Evolutionary conservation across 1,140 invertebrate species (phyloP).

Genomic region (Nomia melanderi): DNA sequence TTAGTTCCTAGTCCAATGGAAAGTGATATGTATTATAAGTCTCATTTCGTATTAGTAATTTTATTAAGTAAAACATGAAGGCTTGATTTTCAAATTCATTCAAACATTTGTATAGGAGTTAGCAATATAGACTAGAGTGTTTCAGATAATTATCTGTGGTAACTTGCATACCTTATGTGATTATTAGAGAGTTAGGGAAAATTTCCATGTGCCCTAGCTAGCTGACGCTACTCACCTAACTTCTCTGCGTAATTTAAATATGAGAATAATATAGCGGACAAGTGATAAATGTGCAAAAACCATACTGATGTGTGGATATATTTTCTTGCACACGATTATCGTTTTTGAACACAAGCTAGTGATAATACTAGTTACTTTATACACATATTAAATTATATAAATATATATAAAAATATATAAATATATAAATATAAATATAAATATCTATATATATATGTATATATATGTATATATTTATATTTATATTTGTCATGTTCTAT

Average conservation of each 20-base stretch:
- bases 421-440: too few relatives aligned
- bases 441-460: conserved; percentile 34
- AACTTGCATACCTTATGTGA: conserved; percentile 68
- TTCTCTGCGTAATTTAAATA: conserved; percentile 67
- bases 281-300: conserved; percentile 58
- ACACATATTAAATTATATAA: conserved; percentile 62
- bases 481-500: conserved; percentile 61
- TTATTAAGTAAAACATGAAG: conserved; percentile 57
- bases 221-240: conserved; percentile 65
- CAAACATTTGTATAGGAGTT: conserved; percentile 41
- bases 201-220: conserved; percentile 71
- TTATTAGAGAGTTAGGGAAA: conserved; percentile 70
- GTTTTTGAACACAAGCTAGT: conserved; percentile 53
- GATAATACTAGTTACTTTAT: conserved; percentile 57
- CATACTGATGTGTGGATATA: conserved; percentile 51
- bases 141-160: conserved; percentile 63
- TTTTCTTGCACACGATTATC: conserved; percentile 64
- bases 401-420: too few relatives aligned
- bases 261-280: conserved; percentile 45
- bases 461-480: conserved; percentile 61
- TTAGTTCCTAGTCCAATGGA: conserved; percentile 74
- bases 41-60: conserved; percentile 50
- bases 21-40: conserved; percentile 69
- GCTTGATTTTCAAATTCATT: conserved; percentile 67
- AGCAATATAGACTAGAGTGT: conserved; percentile 51